Base-by-base conservation (phyloP, 2,888 invertebrate species). In the Andrena haemorrhoa region DNA sequence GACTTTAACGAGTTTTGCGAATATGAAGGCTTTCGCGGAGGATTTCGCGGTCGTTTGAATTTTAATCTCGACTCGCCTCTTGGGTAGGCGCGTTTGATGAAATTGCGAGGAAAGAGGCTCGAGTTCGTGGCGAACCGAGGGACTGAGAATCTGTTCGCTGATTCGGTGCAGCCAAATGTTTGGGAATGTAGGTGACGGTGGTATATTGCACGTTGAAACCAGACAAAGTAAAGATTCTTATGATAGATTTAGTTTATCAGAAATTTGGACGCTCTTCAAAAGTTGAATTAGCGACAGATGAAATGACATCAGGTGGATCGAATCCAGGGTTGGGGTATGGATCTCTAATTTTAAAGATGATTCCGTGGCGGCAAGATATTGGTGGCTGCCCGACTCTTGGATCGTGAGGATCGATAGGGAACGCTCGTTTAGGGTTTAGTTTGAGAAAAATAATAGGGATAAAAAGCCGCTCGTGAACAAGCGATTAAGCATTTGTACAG, bases 401-500 rank as follows among this genome's bases (percentile, higher is more conserved):
- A 69, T 12, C 26, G 16, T 16, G 26, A 23, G 64, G 56, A 68
- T 47, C 16, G 41, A 33, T 31, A n/a, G n/a, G 20, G 5, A 31
- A 26, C 8, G 12, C 23, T 81, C 61, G 51, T 82, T 82, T 82
- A 71, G 70, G 65, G 26, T 68, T 80, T 68, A 80, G 81, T 81
- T 80, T 29, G 47, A 41, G 49, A 41, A 65, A 51, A 68, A 63
- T 70, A 58, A 71, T 58, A 72, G 47, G 65, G 33, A 16, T 16
- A 16, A 4, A 5, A 82, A 75, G 75, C 74, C 75, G 81, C 41
- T 61, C 68, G 82, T 56, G 49, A 75, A 70, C 35, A 81, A 81
- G 82, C 82, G 82, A 71, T 82, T n/a, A 82, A 82, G 82, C 82
- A n/a, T 66, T 69, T 69, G 53, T 47, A 81, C 65, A 82, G 65